phyloP scores from a whole-genome alignment of 2,113 vertebrate species.

The Dicentrarchus labrax region DNA sequence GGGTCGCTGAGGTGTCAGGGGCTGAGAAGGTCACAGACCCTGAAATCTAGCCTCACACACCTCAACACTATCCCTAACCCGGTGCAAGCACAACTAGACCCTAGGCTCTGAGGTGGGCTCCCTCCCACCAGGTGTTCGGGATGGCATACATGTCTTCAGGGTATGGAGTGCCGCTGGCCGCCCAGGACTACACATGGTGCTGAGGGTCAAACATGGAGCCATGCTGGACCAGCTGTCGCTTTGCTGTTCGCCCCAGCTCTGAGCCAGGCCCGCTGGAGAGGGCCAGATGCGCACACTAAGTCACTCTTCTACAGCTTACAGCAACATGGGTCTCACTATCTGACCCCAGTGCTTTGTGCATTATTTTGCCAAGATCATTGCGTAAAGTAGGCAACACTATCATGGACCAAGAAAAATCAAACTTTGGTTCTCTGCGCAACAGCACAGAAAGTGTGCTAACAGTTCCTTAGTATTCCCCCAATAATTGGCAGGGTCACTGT shows the following conservation, averaged over 20 bases:
- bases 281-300: constrained; percentile 81
- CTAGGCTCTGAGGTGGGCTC: constrained; percentile 76
- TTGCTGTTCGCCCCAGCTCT: constrained; percentile 78
- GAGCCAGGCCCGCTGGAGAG: constrained; percentile 72
- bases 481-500: constrained; percentile 65
- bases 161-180: constrained; percentile 75
- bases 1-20: constrained; percentile 66
- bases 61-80: constrained; percentile 71
- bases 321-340: constrained; percentile 57
- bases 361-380: constrained; percentile 59
- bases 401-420: constrained; percentile 6
- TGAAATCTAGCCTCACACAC: constrained; percentile 64
- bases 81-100: constrained; percentile 74
- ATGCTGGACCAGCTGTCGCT: constrained; percentile 87
- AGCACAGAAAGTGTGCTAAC: constrained; percentile 11
- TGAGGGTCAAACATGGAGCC: constrained; percentile 86
- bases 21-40: constrained; percentile 71
- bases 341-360: constrained; percentile 59
- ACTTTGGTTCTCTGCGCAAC: constrained; percentile 20
- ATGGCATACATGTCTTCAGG: constrained; percentile 79
- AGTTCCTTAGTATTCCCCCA: constrained; percentile 31
- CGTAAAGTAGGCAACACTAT: constrained; percentile 36
- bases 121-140: constrained; percentile 83
- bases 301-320: constrained; percentile 62
- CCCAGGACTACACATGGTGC: constrained; percentile 78